Evolutionary conservation across 2,797 vertebrate genomes (phyloP).

Genomic region (Anabas testudineus): DNA sequence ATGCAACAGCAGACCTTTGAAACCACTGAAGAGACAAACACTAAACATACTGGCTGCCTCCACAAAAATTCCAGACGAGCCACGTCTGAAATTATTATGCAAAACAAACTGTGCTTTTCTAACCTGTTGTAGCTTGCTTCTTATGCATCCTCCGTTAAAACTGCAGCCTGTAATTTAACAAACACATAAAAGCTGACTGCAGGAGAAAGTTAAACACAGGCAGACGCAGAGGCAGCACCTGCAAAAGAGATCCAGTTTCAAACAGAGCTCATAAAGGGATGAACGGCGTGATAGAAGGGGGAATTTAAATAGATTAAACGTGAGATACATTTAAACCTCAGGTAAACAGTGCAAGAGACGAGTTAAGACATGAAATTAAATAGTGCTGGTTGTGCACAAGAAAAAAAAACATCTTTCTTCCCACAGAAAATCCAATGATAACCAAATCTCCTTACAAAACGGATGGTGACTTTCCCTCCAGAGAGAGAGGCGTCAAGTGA

Average conservation of each 20-base stretch:
- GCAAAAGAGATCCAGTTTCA: constrained; percentile 44
- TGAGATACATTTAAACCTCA: constrained; percentile 35
- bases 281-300: constrained; percentile 17
- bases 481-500: constrained; percentile 23
- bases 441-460: neutral
- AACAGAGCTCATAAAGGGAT: constrained; percentile 18
- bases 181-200: constrained; percentile 59
- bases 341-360: constrained; percentile 33
- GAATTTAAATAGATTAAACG: constrained; percentile 30
- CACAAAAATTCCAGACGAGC: constrained; percentile 40
- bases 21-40: constrained; percentile 12
- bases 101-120: constrained; percentile 39
- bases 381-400: neutral
- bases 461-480: neutral
- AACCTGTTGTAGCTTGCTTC: constrained; percentile 57
- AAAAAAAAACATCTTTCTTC: neutral
- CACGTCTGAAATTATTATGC: constrained; percentile 50
- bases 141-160: constrained; percentile 58
- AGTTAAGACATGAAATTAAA: constrained; percentile 25
- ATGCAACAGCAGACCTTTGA: constrained; percentile 17
- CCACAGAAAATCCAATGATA: neutral
- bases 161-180: constrained; percentile 67
- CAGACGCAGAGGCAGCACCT: constrained; percentile 43
- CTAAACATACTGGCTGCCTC: constrained; percentile 14
- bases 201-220: constrained; percentile 64